Evolutionary conservation across 2,797 vertebrate genomes (phyloP).

Genomic region (Erethizon dorsatum): DNA sequence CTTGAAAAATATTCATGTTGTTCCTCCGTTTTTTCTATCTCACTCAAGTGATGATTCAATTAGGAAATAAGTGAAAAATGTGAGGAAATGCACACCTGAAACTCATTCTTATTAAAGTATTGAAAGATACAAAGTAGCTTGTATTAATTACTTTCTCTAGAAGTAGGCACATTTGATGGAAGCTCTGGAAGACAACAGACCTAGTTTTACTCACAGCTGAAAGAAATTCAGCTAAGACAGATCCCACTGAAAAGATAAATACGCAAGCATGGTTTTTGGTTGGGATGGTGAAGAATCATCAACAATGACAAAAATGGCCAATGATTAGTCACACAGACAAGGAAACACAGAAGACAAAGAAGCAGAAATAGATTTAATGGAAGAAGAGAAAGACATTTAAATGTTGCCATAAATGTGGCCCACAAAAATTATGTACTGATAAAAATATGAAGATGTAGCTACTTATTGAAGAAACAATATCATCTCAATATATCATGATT

Average conservation of each 20-base stretch:
- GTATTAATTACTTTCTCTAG: background rate
- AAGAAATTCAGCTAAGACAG: background rate
- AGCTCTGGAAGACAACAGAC: background rate
- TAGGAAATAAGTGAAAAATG: background rate
- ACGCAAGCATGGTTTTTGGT: background rate
- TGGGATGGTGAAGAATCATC: accelerated
- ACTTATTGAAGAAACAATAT: background rate
- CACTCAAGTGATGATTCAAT: background rate
- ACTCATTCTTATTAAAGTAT: background rate
- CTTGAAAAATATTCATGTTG: background rate
- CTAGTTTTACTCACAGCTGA: background rate
- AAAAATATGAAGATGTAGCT: background rate
- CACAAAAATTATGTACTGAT: background rate
- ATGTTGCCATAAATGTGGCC: background rate
- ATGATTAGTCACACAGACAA: background rate
- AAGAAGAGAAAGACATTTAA: background rate
- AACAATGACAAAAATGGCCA: background rate
- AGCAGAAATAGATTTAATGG: background rate
- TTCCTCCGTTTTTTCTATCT: background rate
- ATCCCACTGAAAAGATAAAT: background rate
- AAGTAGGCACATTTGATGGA: background rate
- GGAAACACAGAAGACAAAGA: background rate
- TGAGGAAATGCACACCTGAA: background rate
- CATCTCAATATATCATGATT: background rate
- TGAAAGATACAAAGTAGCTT: background rate